Evolutionary conservation across 2,888 invertebrate genomes (phyloP).

Genomic region (Apeira syringaria): DNA sequence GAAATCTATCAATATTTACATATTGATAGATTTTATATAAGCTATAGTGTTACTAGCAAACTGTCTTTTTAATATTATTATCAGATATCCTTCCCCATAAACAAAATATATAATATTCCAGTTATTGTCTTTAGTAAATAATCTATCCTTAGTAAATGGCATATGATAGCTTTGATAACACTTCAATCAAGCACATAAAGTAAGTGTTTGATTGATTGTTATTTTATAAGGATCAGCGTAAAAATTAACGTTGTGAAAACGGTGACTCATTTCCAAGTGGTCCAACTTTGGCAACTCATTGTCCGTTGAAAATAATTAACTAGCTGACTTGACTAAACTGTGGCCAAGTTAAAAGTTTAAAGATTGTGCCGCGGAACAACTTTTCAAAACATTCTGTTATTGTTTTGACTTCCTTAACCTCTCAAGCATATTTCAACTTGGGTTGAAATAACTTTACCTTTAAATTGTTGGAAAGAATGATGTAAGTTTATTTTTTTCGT

Average conservation of each 20-base stretch:
- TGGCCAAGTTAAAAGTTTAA: conserved; percentile 46
- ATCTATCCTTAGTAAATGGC: conserved; percentile 3
- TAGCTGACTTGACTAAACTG: conserved; percentile 70
- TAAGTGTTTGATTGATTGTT: conserved; percentile 23
- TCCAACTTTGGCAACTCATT: conserved; percentile 67
- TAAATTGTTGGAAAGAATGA: conserved; percentile 27
- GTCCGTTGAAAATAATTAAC: conserved; percentile 75
- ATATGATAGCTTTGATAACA: conserved; percentile 1
- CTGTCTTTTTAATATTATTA: too few relatives aligned
- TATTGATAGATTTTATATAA: too few relatives aligned
- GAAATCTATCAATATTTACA: too few relatives aligned
- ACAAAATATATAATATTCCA: too few relatives aligned
- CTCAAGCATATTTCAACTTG: conserved; percentile 25
- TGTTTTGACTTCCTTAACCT: conserved; percentile 32
- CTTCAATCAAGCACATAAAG: conserved; percentile 15
- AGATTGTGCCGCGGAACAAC: conserved; percentile 43
- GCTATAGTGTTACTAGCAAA: too few relatives aligned
- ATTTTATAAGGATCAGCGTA: conserved; percentile 33
- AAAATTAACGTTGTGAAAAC: conserved; percentile 47
- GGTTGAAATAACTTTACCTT: background rate
- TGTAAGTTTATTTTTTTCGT: conserved; percentile 1
- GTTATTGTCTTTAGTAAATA: background rate
- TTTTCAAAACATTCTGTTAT: conserved; percentile 37
- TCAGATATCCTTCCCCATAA: too few relatives aligned
- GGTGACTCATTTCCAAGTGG: conserved; percentile 54